Evolutionary conservation across 2,113 vertebrate genomes (phyloP), one percentile per base, ranked within the genome.

Genomic region (rabbit (Oryctolagus cuniculus)): DNA sequence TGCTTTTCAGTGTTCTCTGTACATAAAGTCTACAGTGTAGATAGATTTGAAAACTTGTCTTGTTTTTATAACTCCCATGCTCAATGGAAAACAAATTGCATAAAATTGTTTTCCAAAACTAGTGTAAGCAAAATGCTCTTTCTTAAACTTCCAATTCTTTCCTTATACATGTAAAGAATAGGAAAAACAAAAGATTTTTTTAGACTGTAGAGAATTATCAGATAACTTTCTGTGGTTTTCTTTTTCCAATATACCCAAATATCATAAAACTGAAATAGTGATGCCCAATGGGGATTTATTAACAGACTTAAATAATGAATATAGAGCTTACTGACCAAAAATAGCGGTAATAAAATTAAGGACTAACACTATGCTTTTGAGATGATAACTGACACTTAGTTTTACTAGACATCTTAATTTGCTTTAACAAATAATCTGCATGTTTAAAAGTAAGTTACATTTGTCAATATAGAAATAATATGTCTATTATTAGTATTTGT

Each of bases 361-460:
- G 22, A 87, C 87, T 44, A 72, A 66, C 22, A 53, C 2, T 31
- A 31, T 58, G 29, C 51, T 73, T 91, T 77, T 83, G 38, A 96
- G 21, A 34, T 55, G 19, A 34, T 38, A 73, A 36, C 25, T 70
- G 5, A 64, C 10, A 61, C 74, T 78, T 73, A 13, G 10, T 79
- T 91, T 79, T 78, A 80, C 58, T 34, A 16, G 9, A 78, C 5
- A 22, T 58, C 78, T 78, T 91, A 66, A 61, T 17, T 91, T 10
- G 2, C 4, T 66, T 89, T 91, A 67, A 10, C 25, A 61, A 36
- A 31, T 55, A 19, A 51, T 61, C 22, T 66, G 16, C 0, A 19
- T 31, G 67, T 10, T 51, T 96, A 74, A 55, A 73, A 94, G 70
- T 61, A 6, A 89, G 61, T 92, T 72, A 16, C n/a, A 69, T 89